Percentiles rank a stretch among this genome's conserved stretches.
Conservation (phyloP, 2,113 vertebrate genomes). For the Ifrita kowaldi region DNA sequence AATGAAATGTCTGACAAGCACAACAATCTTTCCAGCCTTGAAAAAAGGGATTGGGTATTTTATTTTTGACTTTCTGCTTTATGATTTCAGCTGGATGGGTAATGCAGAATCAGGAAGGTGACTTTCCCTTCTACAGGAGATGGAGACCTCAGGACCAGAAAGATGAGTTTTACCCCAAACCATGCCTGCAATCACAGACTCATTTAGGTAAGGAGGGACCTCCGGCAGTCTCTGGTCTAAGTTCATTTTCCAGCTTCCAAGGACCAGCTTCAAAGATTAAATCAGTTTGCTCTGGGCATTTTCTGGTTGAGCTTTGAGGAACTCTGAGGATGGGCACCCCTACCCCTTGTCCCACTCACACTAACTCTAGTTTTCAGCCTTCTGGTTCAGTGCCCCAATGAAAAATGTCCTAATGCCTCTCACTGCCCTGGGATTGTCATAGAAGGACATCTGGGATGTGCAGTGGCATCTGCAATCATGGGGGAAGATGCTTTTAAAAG, state of each 20-base stretch:
- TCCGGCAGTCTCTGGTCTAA: background rate
- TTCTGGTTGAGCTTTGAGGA: background rate
- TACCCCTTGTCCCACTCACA: background rate
- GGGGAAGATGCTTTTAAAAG: background rate
- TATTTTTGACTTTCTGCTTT: background rate
- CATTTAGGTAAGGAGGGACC: background rate
- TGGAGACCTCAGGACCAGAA: background rate
- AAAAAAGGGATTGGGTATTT: slow-evolving; percentile 13
- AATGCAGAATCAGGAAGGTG: slow-evolving; percentile 26
- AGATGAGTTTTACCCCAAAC: background rate
- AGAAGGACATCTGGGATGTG: background rate
- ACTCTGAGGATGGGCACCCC: background rate
- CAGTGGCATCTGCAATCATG: background rate
- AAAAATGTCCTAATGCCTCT: background rate
- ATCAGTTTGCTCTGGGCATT: background rate
- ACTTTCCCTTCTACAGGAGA: background rate
- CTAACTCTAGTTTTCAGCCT: background rate
- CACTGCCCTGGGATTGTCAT: background rate
- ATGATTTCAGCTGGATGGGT: slow-evolving; percentile 3
- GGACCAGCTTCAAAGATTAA: background rate
- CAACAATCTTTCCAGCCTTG: slow-evolving; percentile 30
- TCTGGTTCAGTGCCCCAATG: background rate
- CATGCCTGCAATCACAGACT: background rate
- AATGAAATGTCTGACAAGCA: slow-evolving; percentile 56
- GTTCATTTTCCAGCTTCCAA: background rate